These are phyloP conservation scores for Amphipoea lucens DNA, from an alignment of 2,888 invertebrate species.

Conservation along the genomic window DNA sequence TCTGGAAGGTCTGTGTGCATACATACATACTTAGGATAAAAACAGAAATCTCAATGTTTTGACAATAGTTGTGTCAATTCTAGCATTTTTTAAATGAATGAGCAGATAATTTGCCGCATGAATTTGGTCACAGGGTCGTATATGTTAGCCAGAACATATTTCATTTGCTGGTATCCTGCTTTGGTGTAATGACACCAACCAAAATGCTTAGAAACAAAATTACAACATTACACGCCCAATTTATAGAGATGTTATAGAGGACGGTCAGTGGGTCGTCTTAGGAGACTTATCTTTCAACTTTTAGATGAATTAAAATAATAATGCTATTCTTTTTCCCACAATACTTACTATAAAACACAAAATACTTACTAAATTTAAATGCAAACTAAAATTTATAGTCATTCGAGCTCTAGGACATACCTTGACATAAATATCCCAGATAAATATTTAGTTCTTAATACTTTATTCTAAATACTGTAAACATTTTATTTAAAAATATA, in stretches of 20 bases:
- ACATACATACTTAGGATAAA: not conserved
- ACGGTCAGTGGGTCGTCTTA: not conserved
- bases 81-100: not conserved
- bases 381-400: not conserved
- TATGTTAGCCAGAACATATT: not conserved
- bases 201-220: not conserved
- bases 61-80: not conserved
- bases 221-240: not conserved
- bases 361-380: too few species aligned
- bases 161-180: not conserved
- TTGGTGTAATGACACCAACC: not conserved
- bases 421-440: conserved; percentile 45
- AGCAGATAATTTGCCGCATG: too few species aligned
- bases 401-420: conserved; percentile 20
- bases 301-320: not conserved
- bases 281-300: not conserved
- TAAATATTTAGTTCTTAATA: conserved; percentile 22
- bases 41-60: not conserved
- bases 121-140: too few species aligned
- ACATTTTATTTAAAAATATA: conserved; percentile 17
- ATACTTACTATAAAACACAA: not conserved
- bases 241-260: not conserved
- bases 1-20: not conserved
- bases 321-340: not conserved
- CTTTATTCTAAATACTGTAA: conserved; percentile 14